Base-by-base conservation (phyloP, 2,888 invertebrate species). In the Harpalus rufipes region DNA sequence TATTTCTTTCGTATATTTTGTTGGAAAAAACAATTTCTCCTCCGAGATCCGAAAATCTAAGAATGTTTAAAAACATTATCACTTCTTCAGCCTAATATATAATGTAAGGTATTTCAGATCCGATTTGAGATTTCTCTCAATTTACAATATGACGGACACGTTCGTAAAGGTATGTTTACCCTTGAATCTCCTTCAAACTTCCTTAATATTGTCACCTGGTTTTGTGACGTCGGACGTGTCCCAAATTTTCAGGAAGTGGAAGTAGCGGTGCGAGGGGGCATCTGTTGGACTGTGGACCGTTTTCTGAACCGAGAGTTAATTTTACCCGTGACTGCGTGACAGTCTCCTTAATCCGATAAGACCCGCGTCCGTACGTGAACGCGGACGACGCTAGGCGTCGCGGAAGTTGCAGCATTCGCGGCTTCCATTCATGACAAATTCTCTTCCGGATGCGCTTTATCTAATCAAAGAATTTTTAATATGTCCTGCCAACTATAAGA, bases 271-370 rank as follows among this genome's bases (percentile, higher is more conserved):
- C 32, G 14, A 39, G 59, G 61, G 72, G 51, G 44, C 18, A 78
- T 58, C 78, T 78, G 58, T 83, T 61, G 59, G 74, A 61, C 74
- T 83, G 74, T 16, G 44, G 83, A 61, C 83, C 59, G 59, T 76
- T 83, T 83, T 83, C 83, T 61, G 76, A 83, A 76, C 83, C 74
- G 83, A 83, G 83, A 83, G 83, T 89, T 89, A 89, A 89, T 89
- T 89, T 89, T 89, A 89, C 88, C 86, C 87, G 87, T 88, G 88
- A 88, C 88, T 87, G 89, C 88, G 86, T 88, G 87, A 87, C 85
- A 87, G 87, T 87, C 86, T 86, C 86, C 87, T 87, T 89, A 88
- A 89, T 89, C 89, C 88, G 89, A 89, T 89, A 89, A 88, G 87
- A 86, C 87, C 86, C 74, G 83, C 83, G 74, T 83, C 76, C 83